A percentile compares a stretch with the other conserved stretches of the same genome.
These are phyloP conservation scores for Labia minor DNA, from an alignment of 2,888 invertebrate genomes.

Conservation along the genomic window DNA sequence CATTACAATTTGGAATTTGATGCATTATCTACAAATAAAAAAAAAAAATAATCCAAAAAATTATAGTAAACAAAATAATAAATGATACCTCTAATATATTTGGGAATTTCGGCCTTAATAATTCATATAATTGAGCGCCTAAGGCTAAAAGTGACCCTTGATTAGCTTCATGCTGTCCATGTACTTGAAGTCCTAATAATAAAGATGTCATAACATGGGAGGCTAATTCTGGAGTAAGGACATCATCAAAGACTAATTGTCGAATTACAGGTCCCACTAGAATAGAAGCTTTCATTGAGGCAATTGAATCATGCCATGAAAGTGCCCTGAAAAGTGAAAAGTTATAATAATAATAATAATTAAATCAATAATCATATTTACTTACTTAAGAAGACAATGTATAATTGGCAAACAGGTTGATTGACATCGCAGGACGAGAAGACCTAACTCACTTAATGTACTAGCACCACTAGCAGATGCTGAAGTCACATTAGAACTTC, in stretches of 20 bases:
- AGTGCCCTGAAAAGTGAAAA: slow-evolving; percentile 42
- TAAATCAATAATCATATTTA: neutral
- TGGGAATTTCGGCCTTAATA: slow-evolving; percentile 64
- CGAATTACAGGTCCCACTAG: slow-evolving; percentile 61
- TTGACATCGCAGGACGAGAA: slow-evolving; percentile 55
- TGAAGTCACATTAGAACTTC: slow-evolving; percentile 40
- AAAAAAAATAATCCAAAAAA: neutral
- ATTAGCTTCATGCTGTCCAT: slow-evolving; percentile 84
- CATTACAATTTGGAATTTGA: slow-evolving; percentile 72
- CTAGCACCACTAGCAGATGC: slow-evolving; percentile 18
- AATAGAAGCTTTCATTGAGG: slow-evolving; percentile 67
- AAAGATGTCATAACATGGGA: slow-evolving; percentile 65
- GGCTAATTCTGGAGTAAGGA: slow-evolving; percentile 55
- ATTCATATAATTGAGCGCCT: slow-evolving; percentile 77
- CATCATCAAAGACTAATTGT: slow-evolving; percentile 51
- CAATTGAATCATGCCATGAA: slow-evolving; percentile 79
- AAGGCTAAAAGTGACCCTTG: slow-evolving; percentile 67
- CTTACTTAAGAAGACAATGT: slow-evolving; percentile 18
- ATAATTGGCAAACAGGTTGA: slow-evolving; percentile 53
- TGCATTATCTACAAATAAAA: slow-evolving; percentile 46
- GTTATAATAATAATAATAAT: slow-evolving; percentile 1
- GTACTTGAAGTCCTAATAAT: slow-evolving; percentile 66
- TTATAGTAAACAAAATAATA: neutral
- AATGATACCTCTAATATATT: slow-evolving; percentile 46
- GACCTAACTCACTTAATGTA: slow-evolving; percentile 71